Percentiles rank a stretch among this genome's conserved stretches.
phyloP scores from a whole-genome alignment of 2,113 vertebrate species.

The Eidolon helvum region DNA sequence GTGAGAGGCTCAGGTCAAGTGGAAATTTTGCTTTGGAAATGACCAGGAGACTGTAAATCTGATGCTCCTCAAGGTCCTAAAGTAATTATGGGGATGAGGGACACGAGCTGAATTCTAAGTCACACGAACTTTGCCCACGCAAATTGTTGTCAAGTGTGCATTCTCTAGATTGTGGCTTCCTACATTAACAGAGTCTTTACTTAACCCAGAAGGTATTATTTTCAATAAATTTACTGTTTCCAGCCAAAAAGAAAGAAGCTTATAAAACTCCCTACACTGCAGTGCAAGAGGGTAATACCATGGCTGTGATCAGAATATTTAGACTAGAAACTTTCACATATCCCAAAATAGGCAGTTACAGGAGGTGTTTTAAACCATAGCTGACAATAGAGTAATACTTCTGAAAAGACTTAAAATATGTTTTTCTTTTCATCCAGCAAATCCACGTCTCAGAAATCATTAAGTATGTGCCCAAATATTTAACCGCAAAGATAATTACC shows the following conservation, averaged over 20 bases:
- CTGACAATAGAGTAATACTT: background rate
- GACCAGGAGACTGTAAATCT: background rate
- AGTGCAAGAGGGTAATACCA: background rate
- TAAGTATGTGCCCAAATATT: background rate
- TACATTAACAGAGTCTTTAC: background rate
- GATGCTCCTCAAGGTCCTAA: background rate
- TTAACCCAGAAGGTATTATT: background rate
- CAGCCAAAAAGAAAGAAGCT: background rate
- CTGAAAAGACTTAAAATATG: background rate
- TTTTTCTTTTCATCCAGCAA: background rate
- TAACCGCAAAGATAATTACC: background rate
- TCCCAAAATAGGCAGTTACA: background rate
- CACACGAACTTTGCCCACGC: background rate
- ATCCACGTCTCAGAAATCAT: background rate
- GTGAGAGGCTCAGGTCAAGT: background rate
- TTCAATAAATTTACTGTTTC: background rate
- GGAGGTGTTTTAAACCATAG: background rate
- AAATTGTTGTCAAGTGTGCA: background rate
- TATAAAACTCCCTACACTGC: background rate
- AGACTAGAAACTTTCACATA: background rate
- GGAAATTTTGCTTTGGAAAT: background rate
- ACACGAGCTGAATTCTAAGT: background rate
- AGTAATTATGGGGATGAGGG: background rate
- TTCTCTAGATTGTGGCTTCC: background rate
- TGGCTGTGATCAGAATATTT: background rate